A percentile compares a stretch with the other conserved stretches of the same genome.
Conservation (phyloP, 2,888 invertebrate species). For the Brenthis ino region DNA sequence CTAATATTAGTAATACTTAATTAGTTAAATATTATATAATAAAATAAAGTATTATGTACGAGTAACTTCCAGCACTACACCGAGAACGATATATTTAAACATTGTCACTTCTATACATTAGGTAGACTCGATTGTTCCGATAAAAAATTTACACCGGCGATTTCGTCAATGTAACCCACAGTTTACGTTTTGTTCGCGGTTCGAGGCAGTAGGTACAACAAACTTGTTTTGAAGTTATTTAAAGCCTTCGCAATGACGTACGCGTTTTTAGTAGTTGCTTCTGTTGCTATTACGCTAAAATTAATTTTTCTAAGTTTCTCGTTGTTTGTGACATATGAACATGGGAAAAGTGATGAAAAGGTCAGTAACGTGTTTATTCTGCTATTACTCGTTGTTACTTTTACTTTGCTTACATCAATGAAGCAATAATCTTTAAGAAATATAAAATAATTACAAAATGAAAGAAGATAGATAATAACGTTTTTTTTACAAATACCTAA, state of each 20-base stretch:
- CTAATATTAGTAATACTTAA: too few species aligned
- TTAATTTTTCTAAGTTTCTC: conserved; percentile 72
- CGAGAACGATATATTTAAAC: conserved; percentile 5
- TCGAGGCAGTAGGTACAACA: conserved; percentile 16
- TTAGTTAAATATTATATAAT: too few species aligned
- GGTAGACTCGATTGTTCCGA: conserved; percentile 1
- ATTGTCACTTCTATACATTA: conserved; percentile 19
- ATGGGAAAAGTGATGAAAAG: conserved; percentile 42
- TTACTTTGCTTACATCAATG: not conserved
- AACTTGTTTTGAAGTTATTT: conserved; percentile 23
- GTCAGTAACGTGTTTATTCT: conserved; percentile 20
- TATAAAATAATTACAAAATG: too few species aligned
- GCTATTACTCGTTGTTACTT: not conserved
- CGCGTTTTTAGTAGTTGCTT: conserved; percentile 70
- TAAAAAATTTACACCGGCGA: conserved; percentile 17
- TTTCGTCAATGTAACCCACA: conserved; percentile 33
- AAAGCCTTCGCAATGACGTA: conserved; percentile 39
- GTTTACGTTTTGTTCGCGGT: conserved; percentile 30
- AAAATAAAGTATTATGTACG: too few species aligned
- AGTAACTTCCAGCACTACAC: not conserved
- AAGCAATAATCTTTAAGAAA: not conserved
- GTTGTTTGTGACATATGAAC: conserved; percentile 43
- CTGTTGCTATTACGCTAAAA: conserved; percentile 69
- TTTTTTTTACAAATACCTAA: too few species aligned
- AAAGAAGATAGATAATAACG: too few species aligned